phyloP scores from a whole-genome alignment of 2,888 invertebrate genomes.

The Epicampocera succincta region DNA sequence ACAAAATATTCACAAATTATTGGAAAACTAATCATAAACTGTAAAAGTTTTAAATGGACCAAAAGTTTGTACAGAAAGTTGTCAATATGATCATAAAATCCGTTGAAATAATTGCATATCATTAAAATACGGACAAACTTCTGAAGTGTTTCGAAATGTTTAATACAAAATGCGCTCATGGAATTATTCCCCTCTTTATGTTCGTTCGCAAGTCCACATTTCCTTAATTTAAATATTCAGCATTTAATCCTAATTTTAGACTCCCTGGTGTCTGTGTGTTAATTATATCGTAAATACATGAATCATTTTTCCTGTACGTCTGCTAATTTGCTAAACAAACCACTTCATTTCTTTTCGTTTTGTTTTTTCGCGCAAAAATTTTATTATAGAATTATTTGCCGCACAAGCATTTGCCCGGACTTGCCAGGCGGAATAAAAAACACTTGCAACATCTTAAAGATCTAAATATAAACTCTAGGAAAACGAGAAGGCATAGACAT shows the following conservation, averaged over 20 bases:
- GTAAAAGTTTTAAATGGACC: not conserved
- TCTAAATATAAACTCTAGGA: constrained; percentile 31
- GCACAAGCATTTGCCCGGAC: not conserved
- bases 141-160: no score
- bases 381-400: not conserved
- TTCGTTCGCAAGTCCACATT: no score
- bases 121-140: no score
- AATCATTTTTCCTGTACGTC: constrained; percentile 46
- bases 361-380: not conserved
- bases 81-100: no score
- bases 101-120: no score
- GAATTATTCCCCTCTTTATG: no score
- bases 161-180: no score
- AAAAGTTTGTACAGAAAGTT: no score
- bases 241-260: constrained; percentile 20
- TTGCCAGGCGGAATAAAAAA: constrained; percentile 1
- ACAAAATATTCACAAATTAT: constrained; percentile 27
- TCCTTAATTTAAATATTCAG: no score
- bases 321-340: constrained; percentile 67
- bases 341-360: constrained; percentile 7
- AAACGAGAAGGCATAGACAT: constrained; percentile 12
- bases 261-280: constrained; percentile 12
- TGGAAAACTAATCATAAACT: constrained; percentile 1
- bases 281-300: constrained; percentile 52
- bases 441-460: constrained; percentile 21